Evolutionary conservation across 1,140 invertebrate genomes (phyloP), one percentile per base, ranked within the genome.

Genomic region (Pachypsylla venusta): DNA sequence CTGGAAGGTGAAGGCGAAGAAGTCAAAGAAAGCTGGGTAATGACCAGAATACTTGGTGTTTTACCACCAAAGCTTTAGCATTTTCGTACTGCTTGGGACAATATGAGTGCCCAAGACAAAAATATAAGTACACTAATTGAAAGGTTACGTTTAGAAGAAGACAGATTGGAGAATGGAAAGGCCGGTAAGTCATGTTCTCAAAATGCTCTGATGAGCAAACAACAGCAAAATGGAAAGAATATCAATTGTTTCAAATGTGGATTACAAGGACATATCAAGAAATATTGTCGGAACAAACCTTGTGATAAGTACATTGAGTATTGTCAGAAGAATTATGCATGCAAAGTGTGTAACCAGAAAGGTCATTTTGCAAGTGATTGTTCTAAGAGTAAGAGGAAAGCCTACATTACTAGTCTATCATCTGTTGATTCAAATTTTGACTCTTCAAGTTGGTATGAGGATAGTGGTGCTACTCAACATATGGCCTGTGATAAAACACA

Each of bases 11-110:
- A 28, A 42, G 63, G 57, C 24, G 60, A 65, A 30, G 25, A 59
- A 53, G 14, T 66, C 1, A 65, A 59, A 54, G 62, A 64, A n/a
- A 60, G 30, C 13, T 64, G 64, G 65, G 59, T 62, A 0, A 61
- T 64, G 26, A 58, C 58, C 12, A 61, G 60, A 56, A 66, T 67
- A 1, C 26, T 64, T 2, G 53, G 59, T 26, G 58, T 65, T 4
- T 28, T 67, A 19, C 66, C 64, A 20, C 20, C 57, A 2, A 62
- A 57, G 53, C 26, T 67, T 0, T 35, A 63, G 61, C 60, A 64
- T 25, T 63, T 67, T 27, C 19, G 64, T 12, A 62, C 64, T 14
- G 55, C 64, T 1, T 67, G 61, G 64, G 62, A 66, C 16, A 64
- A 64, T 42, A 40, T 63, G 0, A 39, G 4, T 53, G 42, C 12